Evolutionary conservation across 2,113 vertebrate species (phyloP).

Genomic region (Rhea pennata): DNA sequence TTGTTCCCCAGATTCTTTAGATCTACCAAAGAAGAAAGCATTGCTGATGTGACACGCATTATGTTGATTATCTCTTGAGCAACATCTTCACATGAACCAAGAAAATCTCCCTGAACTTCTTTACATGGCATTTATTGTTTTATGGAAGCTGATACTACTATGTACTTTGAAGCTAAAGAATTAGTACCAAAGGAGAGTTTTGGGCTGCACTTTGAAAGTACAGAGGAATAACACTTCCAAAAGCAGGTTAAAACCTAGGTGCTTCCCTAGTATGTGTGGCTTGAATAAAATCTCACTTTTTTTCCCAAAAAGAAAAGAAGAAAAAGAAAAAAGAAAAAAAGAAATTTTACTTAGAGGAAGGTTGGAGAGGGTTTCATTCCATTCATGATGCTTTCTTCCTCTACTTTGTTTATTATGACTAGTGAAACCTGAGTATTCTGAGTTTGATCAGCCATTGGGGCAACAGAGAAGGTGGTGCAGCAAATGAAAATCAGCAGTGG

Average conservation of each 20-base stretch:
- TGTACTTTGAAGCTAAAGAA: neutral
- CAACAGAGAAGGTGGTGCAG: neutral
- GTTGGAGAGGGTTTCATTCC: neutral
- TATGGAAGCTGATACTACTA: neutral
- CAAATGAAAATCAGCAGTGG: neutral
- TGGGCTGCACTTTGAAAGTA: neutral
- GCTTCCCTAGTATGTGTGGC: neutral
- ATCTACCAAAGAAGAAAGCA: neutral
- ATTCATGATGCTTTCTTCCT: neutral
- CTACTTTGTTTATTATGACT: neutral
- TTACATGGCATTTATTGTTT: neutral
- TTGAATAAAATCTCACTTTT: neutral
- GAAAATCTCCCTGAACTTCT: neutral
- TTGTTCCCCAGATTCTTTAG: neutral
- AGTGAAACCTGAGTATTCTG: neutral
- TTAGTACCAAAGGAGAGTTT: neutral
- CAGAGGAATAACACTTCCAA: neutral
- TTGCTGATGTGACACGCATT: neutral
- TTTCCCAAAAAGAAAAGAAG: neutral
- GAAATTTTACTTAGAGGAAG: neutral
- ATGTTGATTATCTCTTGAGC: neutral
- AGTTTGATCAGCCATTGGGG: neutral
- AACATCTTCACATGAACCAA: neutral
- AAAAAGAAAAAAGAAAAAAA: too few species aligned
- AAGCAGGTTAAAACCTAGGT: neutral